Evolutionary conservation across 2,797 vertebrate species (phyloP).

Genomic region (Hemibagrus guttatus): DNA sequence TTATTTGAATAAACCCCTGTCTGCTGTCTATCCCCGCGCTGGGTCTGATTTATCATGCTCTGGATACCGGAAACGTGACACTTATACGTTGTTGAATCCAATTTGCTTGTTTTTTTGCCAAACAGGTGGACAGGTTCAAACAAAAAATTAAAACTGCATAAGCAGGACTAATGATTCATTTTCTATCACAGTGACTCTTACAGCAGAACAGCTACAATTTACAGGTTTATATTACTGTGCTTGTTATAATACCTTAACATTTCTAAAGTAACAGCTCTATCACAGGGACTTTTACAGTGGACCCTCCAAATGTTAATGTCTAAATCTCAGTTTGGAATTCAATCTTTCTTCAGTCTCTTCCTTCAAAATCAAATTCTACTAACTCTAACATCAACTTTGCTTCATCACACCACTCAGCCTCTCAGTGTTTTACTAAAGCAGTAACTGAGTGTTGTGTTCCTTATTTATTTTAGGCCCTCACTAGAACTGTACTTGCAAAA

Average conservation of each 20-base stretch:
- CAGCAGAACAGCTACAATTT: background rate
- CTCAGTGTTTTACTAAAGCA: background rate
- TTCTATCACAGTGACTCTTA: background rate
- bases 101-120: background rate
- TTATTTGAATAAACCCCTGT: too few relatives aligned
- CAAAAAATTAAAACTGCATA: background rate
- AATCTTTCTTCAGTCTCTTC: background rate
- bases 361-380: background rate
- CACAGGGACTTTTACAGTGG: background rate
- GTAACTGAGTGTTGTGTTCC: too few relatives aligned
- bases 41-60: too few relatives aligned
- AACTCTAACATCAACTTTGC: background rate
- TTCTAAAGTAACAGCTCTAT: background rate
- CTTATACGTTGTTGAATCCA: background rate
- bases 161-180: background rate
- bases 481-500: too few relatives aligned
- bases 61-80: too few relatives aligned
- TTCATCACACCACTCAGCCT: background rate
- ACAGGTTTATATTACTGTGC: background rate
- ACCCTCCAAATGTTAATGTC: background rate
- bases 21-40: too few relatives aligned
- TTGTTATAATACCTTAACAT: background rate
- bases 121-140: background rate
- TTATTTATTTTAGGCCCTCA: background rate
- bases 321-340: background rate